phyloP scores from a whole-genome alignment of 2,113 vertebrate species.

The Python bivittatus region DNA sequence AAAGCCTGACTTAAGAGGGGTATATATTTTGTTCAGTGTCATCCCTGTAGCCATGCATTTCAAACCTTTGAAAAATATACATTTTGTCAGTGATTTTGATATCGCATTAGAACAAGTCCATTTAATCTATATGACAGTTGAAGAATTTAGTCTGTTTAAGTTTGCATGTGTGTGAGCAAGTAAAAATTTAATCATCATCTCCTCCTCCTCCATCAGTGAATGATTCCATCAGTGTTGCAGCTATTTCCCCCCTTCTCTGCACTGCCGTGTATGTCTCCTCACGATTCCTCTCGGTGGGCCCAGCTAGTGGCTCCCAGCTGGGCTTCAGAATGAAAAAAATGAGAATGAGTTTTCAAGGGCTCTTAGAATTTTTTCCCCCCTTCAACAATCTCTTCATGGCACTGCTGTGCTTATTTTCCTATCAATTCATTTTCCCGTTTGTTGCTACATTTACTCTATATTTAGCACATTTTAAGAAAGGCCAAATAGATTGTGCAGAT shows the following conservation, averaged over 20 bases:
- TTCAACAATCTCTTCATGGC: conserved; percentile 49
- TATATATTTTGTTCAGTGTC: background rate
- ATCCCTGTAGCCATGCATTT: background rate
- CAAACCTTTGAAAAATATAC: background rate
- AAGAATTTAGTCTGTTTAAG: background rate
- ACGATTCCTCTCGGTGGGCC: conserved; percentile 33
- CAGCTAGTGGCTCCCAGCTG: conserved; percentile 33
- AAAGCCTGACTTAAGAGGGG: background rate
- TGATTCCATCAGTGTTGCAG: background rate
- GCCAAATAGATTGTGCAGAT: conserved; percentile 62
- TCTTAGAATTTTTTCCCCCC: conserved; percentile 52
- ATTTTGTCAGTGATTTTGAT: background rate
- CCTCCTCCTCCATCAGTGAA: background rate
- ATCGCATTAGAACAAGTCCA: background rate
- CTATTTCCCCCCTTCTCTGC: background rate
- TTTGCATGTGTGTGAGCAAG: background rate
- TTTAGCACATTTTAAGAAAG: conserved; percentile 67
- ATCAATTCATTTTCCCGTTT: conserved; percentile 67
- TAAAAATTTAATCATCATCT: background rate
- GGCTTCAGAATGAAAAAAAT: conserved; percentile 50
- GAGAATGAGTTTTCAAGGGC: conserved; percentile 54
- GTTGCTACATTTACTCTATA: conserved; percentile 68
- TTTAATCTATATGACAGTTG: background rate
- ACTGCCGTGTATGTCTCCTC: conserved; percentile 5
- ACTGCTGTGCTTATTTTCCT: conserved; percentile 72